Conservation (phyloP, 2,797 vertebrate species). For the Saxicola maurus region DNA sequence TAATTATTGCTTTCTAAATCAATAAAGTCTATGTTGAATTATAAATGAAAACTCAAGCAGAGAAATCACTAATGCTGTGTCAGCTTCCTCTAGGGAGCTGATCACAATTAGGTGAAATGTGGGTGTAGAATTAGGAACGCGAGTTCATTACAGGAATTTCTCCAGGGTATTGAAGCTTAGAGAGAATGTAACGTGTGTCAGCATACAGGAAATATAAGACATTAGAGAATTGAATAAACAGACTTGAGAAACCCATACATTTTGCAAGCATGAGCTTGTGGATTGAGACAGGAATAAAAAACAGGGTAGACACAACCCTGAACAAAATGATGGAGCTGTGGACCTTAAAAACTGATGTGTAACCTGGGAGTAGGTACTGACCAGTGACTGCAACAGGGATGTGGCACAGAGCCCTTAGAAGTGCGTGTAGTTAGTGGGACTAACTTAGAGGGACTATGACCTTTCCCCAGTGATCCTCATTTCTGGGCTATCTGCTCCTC, state of each 20-base stretch:
- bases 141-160: slow-evolving; percentile 27
- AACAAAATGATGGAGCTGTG: not conserved
- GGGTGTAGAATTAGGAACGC: not conserved
- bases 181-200: not conserved
- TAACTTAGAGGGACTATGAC: accelerated
- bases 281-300: not conserved
- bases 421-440: not conserved
- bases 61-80: not conserved
- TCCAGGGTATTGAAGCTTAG: slow-evolving; percentile 3
- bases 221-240: not conserved
- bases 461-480: not conserved
- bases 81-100: slow-evolving; percentile 31
- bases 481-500: not conserved
- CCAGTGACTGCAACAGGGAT: not conserved
- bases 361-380: not conserved
- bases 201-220: not conserved
- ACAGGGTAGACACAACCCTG: not conserved
- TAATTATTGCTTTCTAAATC: slow-evolving; percentile 47
- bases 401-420: not conserved
- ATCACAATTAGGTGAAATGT: slow-evolving; percentile 22
- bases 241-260: not conserved
- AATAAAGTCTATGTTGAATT: slow-evolving; percentile 29
- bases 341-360: not conserved
- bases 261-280: not conserved
- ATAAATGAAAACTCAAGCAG: not conserved